These are phyloP conservation scores for Saguinus midas DNA, from an alignment of 2,113 vertebrate species.

Conservation along the genomic window DNA sequence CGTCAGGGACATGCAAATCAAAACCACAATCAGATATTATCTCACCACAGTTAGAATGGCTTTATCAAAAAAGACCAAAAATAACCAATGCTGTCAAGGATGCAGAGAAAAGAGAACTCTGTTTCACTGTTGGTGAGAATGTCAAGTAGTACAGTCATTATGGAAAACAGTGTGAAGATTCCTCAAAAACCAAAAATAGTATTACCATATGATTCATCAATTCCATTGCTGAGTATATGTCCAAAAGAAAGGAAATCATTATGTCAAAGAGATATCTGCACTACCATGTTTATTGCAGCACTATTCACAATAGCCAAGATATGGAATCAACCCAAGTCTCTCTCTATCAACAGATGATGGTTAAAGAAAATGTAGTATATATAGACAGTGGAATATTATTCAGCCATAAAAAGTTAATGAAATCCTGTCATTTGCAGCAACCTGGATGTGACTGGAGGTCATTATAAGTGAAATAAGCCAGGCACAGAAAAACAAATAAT, in stretches of 20 bases:
- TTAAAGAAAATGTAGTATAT: background rate
- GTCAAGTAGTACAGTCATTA: background rate
- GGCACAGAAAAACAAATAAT: background rate
- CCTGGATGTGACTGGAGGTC: background rate
- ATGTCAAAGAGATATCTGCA: background rate
- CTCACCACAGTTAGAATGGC: background rate
- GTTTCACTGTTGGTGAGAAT: background rate
- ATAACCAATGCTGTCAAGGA: background rate
- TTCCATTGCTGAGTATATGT: background rate
- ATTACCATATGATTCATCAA: background rate
- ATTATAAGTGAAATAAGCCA: background rate
- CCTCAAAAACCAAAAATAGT: background rate
- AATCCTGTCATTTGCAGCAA: background rate
- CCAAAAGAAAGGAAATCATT: background rate
- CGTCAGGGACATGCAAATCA: background rate
- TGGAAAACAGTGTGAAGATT: background rate
- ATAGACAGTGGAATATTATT: background rate
- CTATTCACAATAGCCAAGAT: background rate
- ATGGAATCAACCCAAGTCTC: background rate
- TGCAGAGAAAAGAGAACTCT: background rate
- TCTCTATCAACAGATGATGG: background rate
- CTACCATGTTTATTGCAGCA: background rate
- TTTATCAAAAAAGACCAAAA: background rate
- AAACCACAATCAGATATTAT: background rate
- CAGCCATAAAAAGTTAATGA: background rate